Evolutionary conservation across 1,140 invertebrate genomes (phyloP).

Genomic region (Macrobrachium nipponense): DNA sequence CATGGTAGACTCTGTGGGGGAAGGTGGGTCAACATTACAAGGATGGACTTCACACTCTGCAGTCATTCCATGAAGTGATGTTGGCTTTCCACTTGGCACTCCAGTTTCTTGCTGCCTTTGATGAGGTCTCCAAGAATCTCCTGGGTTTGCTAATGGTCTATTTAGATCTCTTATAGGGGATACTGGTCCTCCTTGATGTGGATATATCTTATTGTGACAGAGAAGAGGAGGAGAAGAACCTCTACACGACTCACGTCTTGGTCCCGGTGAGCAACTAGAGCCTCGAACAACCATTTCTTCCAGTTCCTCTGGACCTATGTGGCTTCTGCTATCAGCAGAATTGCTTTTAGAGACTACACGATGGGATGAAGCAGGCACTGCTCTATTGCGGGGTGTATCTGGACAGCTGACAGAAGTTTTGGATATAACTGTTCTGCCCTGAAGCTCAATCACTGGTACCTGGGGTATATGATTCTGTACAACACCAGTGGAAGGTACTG

Average conservation of each 20-base stretch:
- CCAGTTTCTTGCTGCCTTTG: constrained; percentile 13
- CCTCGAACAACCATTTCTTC: constrained; percentile 11
- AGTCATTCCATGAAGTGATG: constrained; percentile 9
- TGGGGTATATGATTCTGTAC: constrained; percentile 24
- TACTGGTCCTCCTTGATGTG: constrained; percentile 9
- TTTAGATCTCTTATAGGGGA: neutral
- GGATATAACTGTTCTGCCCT: neutral
- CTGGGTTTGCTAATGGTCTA: neutral
- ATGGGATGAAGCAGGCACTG: neutral
- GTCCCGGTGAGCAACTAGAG: constrained; percentile 13
- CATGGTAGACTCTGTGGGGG: constrained; percentile 55
- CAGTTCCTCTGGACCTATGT: neutral
- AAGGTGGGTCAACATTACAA: constrained; percentile 36
- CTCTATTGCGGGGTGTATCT: constrained; percentile 5
- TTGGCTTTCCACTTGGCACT: neutral
- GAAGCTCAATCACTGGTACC: neutral
- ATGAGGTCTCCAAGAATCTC: constrained; percentile 1
- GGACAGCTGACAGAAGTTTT: neutral
- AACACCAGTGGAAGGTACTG: neutral
- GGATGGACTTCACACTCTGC: constrained; percentile 45
- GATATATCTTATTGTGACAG: constrained; percentile 55
- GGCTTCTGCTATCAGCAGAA: constrained; percentile 7
- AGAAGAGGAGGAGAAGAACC: constrained; percentile 33
- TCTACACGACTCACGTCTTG: constrained; percentile 13
- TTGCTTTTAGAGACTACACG: constrained; percentile 9